Evolutionary conservation across 2,797 vertebrate species (phyloP).

Genomic region (Clarias platycephalus): DNA sequence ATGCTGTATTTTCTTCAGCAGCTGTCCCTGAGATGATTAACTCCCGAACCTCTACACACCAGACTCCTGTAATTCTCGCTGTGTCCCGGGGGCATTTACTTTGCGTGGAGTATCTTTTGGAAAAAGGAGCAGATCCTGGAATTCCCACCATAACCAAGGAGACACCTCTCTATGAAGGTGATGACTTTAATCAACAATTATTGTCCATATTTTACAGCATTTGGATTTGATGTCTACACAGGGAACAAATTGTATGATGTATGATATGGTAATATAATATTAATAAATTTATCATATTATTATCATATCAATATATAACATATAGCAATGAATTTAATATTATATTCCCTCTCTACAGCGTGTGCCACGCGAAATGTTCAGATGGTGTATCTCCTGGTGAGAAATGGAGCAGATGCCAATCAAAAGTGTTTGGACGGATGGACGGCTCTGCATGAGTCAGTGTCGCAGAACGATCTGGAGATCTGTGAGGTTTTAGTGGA

Average conservation of each 20-base stretch:
- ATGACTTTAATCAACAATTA: background rate
- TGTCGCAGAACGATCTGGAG: conserved; percentile 74
- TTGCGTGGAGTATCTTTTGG: conserved; percentile 21
- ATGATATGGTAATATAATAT: too few species aligned
- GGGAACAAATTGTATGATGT: too few species aligned
- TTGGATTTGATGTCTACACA: background rate
- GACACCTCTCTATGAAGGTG: conserved; percentile 33
- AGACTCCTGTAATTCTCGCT: conserved; percentile 32
- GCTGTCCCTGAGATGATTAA: conserved; percentile 15
- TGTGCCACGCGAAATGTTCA: conserved; percentile 78
- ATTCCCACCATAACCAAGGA: conserved; percentile 26
- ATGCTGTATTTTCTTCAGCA: background rate
- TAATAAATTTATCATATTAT: too few species aligned
- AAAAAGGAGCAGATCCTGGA: conserved; percentile 14
- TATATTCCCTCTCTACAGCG: conserved; percentile 63
- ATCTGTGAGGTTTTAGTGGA: conserved; percentile 79
- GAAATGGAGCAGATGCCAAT: conserved; percentile 77
- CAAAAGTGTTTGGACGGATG: conserved; percentile 77
- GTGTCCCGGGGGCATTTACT: conserved; percentile 15
- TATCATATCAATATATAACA: too few species aligned
- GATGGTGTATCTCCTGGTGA: conserved; percentile 75
- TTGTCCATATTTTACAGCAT: background rate
- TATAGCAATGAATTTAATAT: too few species aligned
- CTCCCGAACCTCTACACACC: conserved; percentile 3
- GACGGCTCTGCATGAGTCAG: conserved; percentile 82